Conservation (phyloP, 2,797 vertebrate genomes). For the Sebastes vulpes region DNA sequence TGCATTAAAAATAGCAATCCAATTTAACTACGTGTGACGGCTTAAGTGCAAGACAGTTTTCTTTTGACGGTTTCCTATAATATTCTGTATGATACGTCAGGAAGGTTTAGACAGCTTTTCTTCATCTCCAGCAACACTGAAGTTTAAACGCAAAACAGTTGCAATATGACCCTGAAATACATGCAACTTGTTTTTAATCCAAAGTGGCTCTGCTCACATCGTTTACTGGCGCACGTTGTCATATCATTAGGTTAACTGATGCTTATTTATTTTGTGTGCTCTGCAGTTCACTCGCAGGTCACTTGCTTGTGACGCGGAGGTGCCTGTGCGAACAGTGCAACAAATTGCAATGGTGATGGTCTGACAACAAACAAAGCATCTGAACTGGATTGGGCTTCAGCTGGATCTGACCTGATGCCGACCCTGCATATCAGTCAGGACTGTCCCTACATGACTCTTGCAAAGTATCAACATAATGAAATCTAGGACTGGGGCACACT, state of each 20-base stretch:
- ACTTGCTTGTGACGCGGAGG: neutral
- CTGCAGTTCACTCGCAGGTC: constrained; percentile 7
- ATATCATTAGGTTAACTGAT: constrained; percentile 4
- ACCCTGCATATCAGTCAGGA: neutral
- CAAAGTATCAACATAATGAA: constrained; percentile 16
- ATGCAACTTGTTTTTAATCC: neutral
- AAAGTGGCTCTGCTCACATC: neutral
- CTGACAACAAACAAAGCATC: constrained; percentile 5
- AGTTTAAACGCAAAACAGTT: neutral
- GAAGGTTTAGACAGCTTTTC: neutral
- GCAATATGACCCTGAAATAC: neutral
- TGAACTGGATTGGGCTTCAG: neutral
- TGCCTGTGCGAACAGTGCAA: neutral
- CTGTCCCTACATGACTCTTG: neutral
- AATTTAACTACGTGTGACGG: neutral
- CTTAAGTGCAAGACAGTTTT: neutral
- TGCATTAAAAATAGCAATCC: neutral
- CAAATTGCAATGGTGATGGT: neutral
- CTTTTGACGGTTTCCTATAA: neutral
- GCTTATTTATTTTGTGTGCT: neutral
- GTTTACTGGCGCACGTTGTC: neutral
- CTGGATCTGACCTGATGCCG: neutral
- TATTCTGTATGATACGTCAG: neutral
- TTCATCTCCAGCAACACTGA: neutral
- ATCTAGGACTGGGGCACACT: neutral